Percentiles rank a stretch among this genome's conserved stretches.
Conservation (phyloP, 1,140 invertebrate genomes). For the Sesamia nonagrioides region DNA sequence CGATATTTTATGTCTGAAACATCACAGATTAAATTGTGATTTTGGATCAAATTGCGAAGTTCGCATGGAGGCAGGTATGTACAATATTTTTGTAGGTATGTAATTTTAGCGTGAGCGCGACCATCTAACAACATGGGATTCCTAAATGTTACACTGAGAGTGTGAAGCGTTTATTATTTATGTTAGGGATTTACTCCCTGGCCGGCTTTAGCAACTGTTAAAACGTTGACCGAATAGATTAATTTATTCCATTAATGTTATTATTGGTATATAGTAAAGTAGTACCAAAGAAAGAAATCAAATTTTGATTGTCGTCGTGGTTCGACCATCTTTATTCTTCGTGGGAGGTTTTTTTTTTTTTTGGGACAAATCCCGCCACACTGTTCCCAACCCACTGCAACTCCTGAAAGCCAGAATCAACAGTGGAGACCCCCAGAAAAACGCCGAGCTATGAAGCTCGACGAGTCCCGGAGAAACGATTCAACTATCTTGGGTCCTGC, state of each 20-base stretch:
- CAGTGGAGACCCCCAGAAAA: no score
- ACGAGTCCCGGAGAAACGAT: no score
- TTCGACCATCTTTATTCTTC: neutral
- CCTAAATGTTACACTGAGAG: neutral
- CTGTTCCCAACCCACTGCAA: no score
- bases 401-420: no score
- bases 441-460: no score
- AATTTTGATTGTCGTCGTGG: neutral
- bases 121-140: conserved; percentile 1
- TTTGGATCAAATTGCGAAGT: neutral
- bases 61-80: no score
- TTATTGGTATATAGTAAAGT: neutral
- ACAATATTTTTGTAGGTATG: neutral
- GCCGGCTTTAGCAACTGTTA: conserved; percentile 4
- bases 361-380: no score
- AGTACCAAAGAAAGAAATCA: neutral
- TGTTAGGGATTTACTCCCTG: neutral
- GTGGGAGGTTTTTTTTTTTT: no score
- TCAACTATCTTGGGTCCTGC: no score
- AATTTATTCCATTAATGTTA: neutral
- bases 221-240: conserved; percentile 1
- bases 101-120: neutral
- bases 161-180: conserved; percentile 21
- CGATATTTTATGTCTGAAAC: neutral
- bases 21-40: neutral